Base-by-base conservation (phyloP, 2,888 invertebrate species). In the Falcaria lacertinaria region DNA sequence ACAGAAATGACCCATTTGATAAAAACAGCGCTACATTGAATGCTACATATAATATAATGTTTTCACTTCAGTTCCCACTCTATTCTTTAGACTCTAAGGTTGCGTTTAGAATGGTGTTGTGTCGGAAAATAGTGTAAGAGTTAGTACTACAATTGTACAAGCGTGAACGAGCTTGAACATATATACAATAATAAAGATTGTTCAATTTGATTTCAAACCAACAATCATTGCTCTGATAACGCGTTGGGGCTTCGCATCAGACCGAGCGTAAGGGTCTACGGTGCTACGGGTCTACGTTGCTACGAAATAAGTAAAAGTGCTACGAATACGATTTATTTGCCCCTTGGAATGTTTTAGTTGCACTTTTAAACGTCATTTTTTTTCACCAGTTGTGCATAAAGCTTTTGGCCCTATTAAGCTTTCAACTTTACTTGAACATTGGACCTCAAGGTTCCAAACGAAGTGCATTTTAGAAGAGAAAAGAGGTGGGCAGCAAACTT, bases 1-100 rank as follows among this genome's bases (percentile, higher is more conserved):
- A 32, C 39, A 39, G 47, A 41, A 44, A 44, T 39, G 44, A 39
- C 43, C 39, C 42, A 39, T 42, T 47, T 47, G 47, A 47, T 47
- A 47, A 47, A 37, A 37, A 37, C 37, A 37, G 22, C 22, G 37
- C 37, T 8, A 22, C 14, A 22, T 37, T 37, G 37, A 25, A 37
- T 25, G 37, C 22, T 22, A 37, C 37, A 13, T 25, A 15, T n/a
- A 22, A 13, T 15, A 14, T 15, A 15, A 22, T 15, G 11, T 15
- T 4, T 36, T 2, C n/a, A 22, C 14, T 37, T 22, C 15, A 37
- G 16, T 37, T 15, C 15, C 37, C 8, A 37, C 37, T 22, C 15
- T 37, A 22, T 14, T 4, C 7, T 22, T 8, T 11, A 1, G 1
- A 8, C 1, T 8, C 7, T 22, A 37, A 14, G 16, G 37, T 37